Percentiles rank a stretch among this genome's conserved stretches.
phyloP scores from a whole-genome alignment of 2,797 vertebrate genomes.

The Sorex maritimensis region DNA sequence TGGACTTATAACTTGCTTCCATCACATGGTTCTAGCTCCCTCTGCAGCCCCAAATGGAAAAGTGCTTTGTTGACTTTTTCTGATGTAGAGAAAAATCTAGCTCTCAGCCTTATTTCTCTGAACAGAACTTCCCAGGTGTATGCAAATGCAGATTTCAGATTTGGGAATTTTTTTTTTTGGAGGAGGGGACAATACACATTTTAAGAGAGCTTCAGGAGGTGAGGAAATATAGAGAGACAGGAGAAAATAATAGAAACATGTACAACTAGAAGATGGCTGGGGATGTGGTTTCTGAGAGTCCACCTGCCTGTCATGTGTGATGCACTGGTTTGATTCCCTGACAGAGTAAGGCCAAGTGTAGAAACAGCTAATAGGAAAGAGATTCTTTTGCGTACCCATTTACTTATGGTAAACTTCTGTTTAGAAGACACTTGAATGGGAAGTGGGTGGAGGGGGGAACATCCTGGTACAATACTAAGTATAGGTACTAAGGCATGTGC shows the following conservation, averaged over 20 bases:
- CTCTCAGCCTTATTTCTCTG: conserved; percentile 43
- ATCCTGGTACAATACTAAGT: too few species aligned
- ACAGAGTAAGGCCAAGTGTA: too few species aligned
- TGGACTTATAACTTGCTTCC: conserved; percentile 41
- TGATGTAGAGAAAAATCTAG: conserved; percentile 37
- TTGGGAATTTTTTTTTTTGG: conserved; percentile 1
- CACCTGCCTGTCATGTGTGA: too few species aligned
- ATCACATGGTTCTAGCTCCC: conserved; percentile 89
- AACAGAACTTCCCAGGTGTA: conserved; percentile 27
- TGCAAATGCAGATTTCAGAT: neutral
- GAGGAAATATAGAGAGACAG: neutral
- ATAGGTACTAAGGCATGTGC: too few species aligned
- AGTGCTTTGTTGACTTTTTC: conserved; percentile 82
- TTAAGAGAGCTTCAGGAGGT: neutral
- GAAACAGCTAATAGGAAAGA: neutral
- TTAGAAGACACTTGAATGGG: neutral
- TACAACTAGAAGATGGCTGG: neutral
- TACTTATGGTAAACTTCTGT: neutral
- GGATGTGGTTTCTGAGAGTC: too few species aligned
- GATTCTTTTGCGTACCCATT: neutral
- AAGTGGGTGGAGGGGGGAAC: too few species aligned
- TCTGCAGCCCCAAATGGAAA: conserved; percentile 87
- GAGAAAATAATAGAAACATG: neutral
- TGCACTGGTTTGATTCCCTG: too few species aligned
- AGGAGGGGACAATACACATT: neutral